Evolutionary conservation across 2,113 vertebrate genomes (phyloP), one percentile per base, ranked within the genome.

Genomic region (Notiomystis cincta): DNA sequence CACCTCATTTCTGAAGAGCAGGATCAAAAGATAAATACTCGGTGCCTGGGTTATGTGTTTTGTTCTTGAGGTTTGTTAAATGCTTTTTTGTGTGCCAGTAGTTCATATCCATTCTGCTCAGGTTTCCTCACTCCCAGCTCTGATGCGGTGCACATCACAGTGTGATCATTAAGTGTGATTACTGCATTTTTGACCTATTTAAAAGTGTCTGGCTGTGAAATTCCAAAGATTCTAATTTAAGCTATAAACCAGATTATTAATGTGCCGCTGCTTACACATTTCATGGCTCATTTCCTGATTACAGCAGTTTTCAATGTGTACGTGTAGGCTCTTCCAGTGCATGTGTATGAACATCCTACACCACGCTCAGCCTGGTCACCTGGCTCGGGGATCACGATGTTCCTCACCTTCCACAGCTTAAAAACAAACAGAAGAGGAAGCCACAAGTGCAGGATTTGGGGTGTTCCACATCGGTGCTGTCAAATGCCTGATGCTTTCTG

Each of bases 181-280:
- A 92, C 93, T 73, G n/a, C 71, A 77, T 96, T 97, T 97, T 75
- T 96, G 93, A 97, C 95, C 91, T 94, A 96, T 96, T 97, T 95
- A 97, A 93, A 95, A 96, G 80, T 94, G 77, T 92, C 83, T 88
- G 90, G 82, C 94, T 96, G 95, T 88, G 95, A 94, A 96, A 93
- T 96, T 95, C 90, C 82, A 40, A 72, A 96, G 70, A 94, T 95
- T 96, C 89, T 93, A 87, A 93, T 96, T 96, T 94, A 77, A 89
- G 75, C 91, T 96, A 91, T 94, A 88, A 95, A 95, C 12, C 81
- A 90, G 86, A 84, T 92, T 96, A 94, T 94, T 97, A 90, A 80
- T 76, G 80, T 95, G 75, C 87, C 1, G 0, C 76, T 0, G 6
- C 86, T 95, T 80, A 85, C 79, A 65, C 82, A 80, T 91, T 95